These are phyloP conservation scores for Gallinago jamesoni DNA, from an alignment of 2,113 vertebrate species.

Conservation along the genomic window DNA sequence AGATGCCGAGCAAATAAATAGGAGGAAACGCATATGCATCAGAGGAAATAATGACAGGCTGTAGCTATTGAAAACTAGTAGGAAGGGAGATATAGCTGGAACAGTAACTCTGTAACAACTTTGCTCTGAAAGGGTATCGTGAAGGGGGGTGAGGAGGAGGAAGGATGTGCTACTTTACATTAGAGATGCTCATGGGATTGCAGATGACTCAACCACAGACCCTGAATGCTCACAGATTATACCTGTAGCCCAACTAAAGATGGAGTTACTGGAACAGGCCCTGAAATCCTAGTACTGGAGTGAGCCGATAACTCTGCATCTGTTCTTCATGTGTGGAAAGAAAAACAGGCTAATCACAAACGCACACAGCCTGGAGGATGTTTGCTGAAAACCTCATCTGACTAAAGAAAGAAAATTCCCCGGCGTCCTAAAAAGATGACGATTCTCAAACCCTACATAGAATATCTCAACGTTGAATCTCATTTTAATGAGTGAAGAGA, in stretches of 20 bases:
- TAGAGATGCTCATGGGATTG: background rate
- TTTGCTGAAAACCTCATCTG: constrained; percentile 7
- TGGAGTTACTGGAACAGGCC: background rate
- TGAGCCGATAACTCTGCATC: background rate
- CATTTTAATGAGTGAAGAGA: constrained; percentile 3
- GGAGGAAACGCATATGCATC: background rate
- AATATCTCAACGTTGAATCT: background rate
- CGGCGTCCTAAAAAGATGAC: background rate
- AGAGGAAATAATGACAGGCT: background rate
- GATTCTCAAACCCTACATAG: background rate
- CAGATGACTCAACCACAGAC: background rate
- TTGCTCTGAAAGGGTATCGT: background rate
- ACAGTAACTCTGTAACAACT: background rate
- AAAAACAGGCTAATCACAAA: constrained; percentile 12
- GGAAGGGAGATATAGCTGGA: constrained; percentile 7
- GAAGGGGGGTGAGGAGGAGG: background rate
- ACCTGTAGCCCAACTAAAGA: background rate
- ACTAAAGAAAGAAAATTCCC: background rate
- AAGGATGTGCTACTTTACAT: background rate
- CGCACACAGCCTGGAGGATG: constrained; percentile 1
- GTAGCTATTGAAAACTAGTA: background rate
- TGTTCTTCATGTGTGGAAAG: background rate
- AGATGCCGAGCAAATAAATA: background rate
- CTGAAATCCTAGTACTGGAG: background rate
- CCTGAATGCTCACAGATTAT: background rate